Percentiles rank a stretch among this genome's conserved stretches.
Conservation (phyloP, 2,113 vertebrate genomes). For the Parus major region DNA sequence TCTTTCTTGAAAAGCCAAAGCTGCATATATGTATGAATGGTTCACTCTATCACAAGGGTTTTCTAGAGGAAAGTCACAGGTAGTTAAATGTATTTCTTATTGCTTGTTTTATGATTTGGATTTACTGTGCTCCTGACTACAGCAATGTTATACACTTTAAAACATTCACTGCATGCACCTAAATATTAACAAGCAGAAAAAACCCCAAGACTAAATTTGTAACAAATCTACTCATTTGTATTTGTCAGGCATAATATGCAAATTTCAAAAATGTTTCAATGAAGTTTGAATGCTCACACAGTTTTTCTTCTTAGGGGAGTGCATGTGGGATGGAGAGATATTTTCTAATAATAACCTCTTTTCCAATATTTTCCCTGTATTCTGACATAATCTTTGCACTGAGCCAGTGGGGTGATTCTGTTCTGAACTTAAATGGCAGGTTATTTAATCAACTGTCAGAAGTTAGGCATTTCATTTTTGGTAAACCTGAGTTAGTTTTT, state of each 20-base stretch:
- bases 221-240: background rate
- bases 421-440: background rate
- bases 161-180: background rate
- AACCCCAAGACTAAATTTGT: rapidly evolving
- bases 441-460: background rate
- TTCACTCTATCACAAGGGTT: background rate
- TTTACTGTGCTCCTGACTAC: background rate
- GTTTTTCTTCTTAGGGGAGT: background rate
- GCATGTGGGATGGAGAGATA: background rate
- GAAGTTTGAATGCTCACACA: background rate
- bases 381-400: background rate
- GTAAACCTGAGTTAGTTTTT: background rate
- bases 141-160: background rate
- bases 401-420: background rate
- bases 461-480: background rate
- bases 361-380: background rate
- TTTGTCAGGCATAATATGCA: background rate
- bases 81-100: background rate
- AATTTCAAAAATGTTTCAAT: background rate
- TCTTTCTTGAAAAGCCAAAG: background rate
- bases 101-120: background rate
- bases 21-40: background rate
- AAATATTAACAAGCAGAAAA: background rate
- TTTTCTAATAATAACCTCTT: background rate
- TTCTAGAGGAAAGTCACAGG: background rate